Evolutionary conservation across 2,888 invertebrate species (phyloP), one percentile per base, ranked within the genome.

Genomic region (Trissolcus japonicus): DNA sequence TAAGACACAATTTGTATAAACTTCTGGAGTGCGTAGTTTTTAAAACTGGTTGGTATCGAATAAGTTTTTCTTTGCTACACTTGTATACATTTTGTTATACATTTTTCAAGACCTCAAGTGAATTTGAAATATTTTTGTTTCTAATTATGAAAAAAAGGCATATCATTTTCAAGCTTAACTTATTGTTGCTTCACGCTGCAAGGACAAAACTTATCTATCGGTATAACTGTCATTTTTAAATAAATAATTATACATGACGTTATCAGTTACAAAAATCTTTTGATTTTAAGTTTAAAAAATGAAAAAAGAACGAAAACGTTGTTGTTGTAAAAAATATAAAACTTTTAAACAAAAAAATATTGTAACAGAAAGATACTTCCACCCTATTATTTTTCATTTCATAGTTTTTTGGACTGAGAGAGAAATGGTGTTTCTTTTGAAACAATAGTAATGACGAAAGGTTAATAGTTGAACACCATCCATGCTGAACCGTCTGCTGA

Each of bases 111-210:
- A 56, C 75, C 69, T 48, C 80, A 84, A 83, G 83, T 82, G 71
- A 77, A 50, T 62, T 59, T 82, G 79, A 82, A 80, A 84, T 83
- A 83, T 81, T 72, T 65, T 56, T 63, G 59, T 73, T 59, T 85
- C 83, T 82, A 83, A 83, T 82, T 80, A 35, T 11, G 11, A 35
- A 35, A 35, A 35, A 35, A 35, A 35, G 35, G 6, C 35, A 35
- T 25, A 25, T 35, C 0, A 35, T 35, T 35, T 35, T 35, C 35
- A 7, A 11, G 35, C 35, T 7, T 9, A 7, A 35, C 83, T 86
- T 86, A 86, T 86, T 86, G 84, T 82, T 84, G 83, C 79, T 75
- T 77, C 80, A 80, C 69, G 80, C 78, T 80, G 63, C 86, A 85
- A 86, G 85, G 86, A 85, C 83, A 80, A 62, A 63, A 63, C 77